A percentile compares a stretch with the other conserved stretches of the same genome.
Evolutionary conservation across 2,797 vertebrate species (phyloP).

Genomic region (Acanthurus leucopareius): DNA sequence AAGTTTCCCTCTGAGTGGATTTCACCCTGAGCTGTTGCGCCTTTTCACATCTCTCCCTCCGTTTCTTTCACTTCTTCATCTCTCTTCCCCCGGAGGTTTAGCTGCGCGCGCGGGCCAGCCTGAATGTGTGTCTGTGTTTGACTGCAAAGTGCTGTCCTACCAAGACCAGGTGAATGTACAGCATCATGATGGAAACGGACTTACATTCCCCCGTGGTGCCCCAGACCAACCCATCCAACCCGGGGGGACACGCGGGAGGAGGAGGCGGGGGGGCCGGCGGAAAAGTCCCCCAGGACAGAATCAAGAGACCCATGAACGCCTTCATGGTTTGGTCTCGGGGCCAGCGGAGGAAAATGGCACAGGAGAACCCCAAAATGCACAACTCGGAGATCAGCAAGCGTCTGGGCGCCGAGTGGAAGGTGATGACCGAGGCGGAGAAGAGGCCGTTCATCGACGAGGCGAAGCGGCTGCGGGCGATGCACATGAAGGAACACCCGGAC

Average conservation of each 20-base stretch:
- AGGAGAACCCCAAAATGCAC: conserved; percentile 94
- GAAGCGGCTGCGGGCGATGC: conserved; percentile 95
- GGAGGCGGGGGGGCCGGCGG: conserved; percentile 61
- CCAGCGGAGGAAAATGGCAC: conserved; percentile 91
- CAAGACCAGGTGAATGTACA: conserved; percentile 93
- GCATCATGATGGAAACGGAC: conserved; percentile 99
- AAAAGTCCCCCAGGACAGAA: conserved; percentile 91
- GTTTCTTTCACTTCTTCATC: conserved; percentile 17
- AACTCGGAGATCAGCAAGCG: conserved; percentile 94
- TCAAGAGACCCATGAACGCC: conserved; percentile 98
- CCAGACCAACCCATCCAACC: conserved; percentile 90
- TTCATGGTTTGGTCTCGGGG: conserved; percentile 98
- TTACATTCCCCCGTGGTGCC: conserved; percentile 92
- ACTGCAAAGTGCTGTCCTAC: conserved; percentile 61
- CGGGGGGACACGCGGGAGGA: conserved; percentile 91
- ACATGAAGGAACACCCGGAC: conserved; percentile 99
- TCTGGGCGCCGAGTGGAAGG: conserved; percentile 92
- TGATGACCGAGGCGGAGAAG: conserved; percentile 98
- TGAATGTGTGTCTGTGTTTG: conserved; percentile 74
- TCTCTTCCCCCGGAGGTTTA: conserved; percentile 32
- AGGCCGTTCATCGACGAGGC: conserved; percentile 98
- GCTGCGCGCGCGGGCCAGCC: conserved; percentile 52
- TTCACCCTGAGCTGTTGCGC: conserved; percentile 23
- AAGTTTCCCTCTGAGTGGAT: conserved; percentile 61
- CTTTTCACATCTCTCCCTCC: conserved; percentile 3